These are phyloP conservation scores for Crotalus helleri DNA, from an alignment of 2,113 vertebrate species.

Conservation along the genomic window DNA sequence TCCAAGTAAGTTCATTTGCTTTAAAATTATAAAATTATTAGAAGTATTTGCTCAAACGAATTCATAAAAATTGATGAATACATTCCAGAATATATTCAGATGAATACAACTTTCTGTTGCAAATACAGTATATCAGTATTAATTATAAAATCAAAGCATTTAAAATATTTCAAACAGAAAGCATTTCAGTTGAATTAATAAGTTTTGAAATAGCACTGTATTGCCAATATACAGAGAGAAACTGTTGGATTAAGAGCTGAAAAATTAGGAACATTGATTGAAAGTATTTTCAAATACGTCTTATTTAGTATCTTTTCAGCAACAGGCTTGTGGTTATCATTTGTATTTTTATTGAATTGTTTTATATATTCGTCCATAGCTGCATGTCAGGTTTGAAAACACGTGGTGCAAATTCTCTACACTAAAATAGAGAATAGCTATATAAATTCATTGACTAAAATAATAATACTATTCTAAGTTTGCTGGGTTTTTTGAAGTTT, in stretches of 20 bases:
- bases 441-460: not conserved
- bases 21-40: not conserved
- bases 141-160: not conserved
- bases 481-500: not conserved
- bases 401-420: not conserved
- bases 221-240: not conserved
- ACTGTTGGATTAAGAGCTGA: not conserved
- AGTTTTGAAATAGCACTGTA: not conserved
- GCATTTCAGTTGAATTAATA: not conserved
- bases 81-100: not conserved
- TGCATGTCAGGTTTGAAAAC: not conserved
- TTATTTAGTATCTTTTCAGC: not conserved
- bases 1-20: constrained; percentile 75
- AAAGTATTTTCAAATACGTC: not conserved
- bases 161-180: not conserved
- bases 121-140: not conserved
- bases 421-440: not conserved
- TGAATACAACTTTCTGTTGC: not conserved
- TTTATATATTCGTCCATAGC: not conserved
- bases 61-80: not conserved
- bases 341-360: not conserved
- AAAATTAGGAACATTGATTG: not conserved
- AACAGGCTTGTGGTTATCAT: not conserved
- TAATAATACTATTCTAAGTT: not conserved
- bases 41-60: not conserved